A percentile compares a stretch with the other conserved stretches of the same genome.
These are phyloP conservation scores for Acanthurus lineatus DNA, from an alignment of 2,797 vertebrate genomes.

Conservation along the genomic window DNA sequence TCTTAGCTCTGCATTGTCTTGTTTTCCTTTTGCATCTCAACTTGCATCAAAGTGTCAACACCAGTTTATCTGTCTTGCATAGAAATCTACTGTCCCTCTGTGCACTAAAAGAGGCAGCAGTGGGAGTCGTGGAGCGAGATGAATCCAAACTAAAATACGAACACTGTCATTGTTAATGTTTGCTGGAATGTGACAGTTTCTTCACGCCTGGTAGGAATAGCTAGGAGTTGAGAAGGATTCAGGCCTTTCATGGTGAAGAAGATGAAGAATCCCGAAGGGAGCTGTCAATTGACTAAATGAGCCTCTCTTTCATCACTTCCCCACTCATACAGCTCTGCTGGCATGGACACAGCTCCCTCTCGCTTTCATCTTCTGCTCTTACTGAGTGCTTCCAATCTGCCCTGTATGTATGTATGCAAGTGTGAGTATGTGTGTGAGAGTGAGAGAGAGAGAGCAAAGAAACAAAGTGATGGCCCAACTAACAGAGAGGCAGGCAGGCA, in stretches of 20 bases:
- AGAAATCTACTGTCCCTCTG: constrained; percentile 41
- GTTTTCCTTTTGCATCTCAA: constrained; percentile 26
- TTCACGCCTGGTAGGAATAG: constrained; percentile 58
- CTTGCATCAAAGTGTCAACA: constrained; percentile 22
- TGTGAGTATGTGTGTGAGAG: background rate
- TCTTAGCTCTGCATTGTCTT: constrained; percentile 7
- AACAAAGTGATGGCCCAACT: constrained; percentile 1
- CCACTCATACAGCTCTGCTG: constrained; percentile 66
- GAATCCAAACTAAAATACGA: constrained; percentile 54
- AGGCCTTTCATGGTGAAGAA: constrained; percentile 59
- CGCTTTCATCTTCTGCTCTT: constrained; percentile 75
- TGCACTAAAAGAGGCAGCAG: constrained; percentile 48
- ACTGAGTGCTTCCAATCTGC: constrained; percentile 59
- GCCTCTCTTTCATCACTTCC: constrained; percentile 76
- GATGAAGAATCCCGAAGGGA: constrained; percentile 72
- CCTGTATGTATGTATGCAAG: constrained; percentile 35
- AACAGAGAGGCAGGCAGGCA: constrained; percentile 33
- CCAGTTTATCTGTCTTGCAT: constrained; percentile 20
- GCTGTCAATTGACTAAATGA: constrained; percentile 80
- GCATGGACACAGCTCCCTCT: constrained; percentile 68
- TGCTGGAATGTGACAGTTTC: constrained; percentile 65
- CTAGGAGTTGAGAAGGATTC: constrained; percentile 51
- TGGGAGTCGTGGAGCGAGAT: constrained; percentile 51
- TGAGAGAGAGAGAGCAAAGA: constrained; percentile 4
- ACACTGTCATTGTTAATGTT: constrained; percentile 60